Percentiles rank a stretch among this genome's conserved stretches.
Conservation (phyloP, 2,797 vertebrate species). For the Anisognathus igniventris region DNA sequence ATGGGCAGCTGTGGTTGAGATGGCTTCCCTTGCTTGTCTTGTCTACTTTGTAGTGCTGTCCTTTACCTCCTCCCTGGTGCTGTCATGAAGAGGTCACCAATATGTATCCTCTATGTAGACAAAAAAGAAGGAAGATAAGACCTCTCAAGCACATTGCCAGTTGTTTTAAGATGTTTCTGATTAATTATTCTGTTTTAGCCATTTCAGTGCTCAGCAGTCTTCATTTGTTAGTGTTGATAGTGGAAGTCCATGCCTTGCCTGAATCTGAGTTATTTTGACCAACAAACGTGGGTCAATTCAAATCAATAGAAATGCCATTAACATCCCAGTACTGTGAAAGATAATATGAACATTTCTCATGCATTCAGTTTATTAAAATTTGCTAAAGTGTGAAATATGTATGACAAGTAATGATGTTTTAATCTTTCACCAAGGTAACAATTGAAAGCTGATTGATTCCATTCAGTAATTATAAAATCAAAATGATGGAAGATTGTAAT, state of each 20-base stretch:
- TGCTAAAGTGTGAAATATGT: constrained; percentile 77
- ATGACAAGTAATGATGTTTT: constrained; percentile 77
- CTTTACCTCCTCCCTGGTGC: constrained; percentile 19
- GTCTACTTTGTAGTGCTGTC: background rate
- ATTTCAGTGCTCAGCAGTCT: constrained; percentile 68
- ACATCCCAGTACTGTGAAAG: constrained; percentile 61
- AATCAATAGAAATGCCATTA: constrained; percentile 80
- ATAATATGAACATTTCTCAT: constrained; percentile 77
- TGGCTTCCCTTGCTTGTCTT: background rate
- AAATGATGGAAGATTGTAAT: constrained; percentile 81
- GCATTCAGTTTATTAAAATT: constrained; percentile 80
- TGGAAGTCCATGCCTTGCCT: constrained; percentile 53
- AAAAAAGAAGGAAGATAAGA: constrained; percentile 54
- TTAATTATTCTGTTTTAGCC: constrained; percentile 68
- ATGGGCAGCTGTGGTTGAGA: background rate
- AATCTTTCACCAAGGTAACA: constrained; percentile 79
- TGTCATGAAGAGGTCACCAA: constrained; percentile 35
- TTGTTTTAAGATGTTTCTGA: constrained; percentile 73
- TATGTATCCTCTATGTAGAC: constrained; percentile 44
- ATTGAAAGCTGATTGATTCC: constrained; percentile 81
- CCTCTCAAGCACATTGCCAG: constrained; percentile 49
- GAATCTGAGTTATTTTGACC: constrained; percentile 72
- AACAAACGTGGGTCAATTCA: constrained; percentile 68
- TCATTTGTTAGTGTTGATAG: constrained; percentile 73
- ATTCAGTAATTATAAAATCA: constrained; percentile 81